phyloP scores from a whole-genome alignment of 2,113 vertebrate genomes.

The Aptenodytes forsteri region DNA sequence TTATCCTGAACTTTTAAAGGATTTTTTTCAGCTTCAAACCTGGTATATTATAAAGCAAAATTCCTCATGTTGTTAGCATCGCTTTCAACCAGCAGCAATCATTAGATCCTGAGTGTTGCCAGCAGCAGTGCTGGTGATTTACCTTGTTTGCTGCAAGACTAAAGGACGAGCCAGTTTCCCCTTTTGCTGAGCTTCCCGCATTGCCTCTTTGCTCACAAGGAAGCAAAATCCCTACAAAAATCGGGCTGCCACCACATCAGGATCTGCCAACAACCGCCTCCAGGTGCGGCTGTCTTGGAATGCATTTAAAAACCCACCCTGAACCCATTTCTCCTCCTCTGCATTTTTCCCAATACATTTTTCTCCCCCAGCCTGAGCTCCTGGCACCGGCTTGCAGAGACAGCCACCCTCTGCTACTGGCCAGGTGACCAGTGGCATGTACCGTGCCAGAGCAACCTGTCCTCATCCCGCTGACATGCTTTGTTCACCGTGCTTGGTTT shows the following conservation, averaged over 20 bases:
- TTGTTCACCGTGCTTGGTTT: fast-evolving
- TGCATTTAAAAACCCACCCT: neutral
- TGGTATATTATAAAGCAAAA: neutral
- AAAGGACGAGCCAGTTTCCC: neutral
- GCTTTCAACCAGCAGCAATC: neutral
- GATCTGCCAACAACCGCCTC: neutral
- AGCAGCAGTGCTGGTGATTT: neutral
- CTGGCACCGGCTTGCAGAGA: neutral
- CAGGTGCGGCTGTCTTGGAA: neutral
- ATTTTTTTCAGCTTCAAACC: neutral
- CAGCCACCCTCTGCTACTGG: neutral
- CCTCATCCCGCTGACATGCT: too few species aligned
- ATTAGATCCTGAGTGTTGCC: neutral
- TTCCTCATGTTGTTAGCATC: neutral
- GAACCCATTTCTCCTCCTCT: neutral
- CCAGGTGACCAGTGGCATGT: fast-evolving
- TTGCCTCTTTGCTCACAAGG: neutral
- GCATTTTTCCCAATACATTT: neutral
- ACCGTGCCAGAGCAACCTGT: neutral
- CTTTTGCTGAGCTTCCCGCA: neutral
- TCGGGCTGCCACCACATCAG: neutral
- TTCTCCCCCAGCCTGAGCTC: neutral
- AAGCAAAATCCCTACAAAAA: neutral
- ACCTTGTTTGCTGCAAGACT: neutral
- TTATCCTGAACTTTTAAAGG: neutral